Base-by-base conservation (phyloP, 64 coral and sea anemone genomes). In the Actinia equina region DNA sequence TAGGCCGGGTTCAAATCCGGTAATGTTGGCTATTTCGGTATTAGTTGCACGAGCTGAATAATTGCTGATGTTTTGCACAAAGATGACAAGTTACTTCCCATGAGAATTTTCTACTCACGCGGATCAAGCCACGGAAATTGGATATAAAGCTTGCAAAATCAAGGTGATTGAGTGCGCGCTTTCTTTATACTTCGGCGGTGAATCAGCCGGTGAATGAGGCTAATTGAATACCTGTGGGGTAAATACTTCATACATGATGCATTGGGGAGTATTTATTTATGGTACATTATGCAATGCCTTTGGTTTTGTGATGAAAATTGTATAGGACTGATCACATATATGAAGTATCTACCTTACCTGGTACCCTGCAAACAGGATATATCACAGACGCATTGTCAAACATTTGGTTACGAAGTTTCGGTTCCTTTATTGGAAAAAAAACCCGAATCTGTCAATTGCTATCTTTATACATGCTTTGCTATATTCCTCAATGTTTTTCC, bases 91-190 rank as follows among this genome's bases (percentile, higher is more conserved):
- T 74, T 30, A 74, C 69, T 74, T 74, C 69, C 69, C 69, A 37
- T 42, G 11, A 27, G 25, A 30, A 30, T 74, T 74, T 8, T 30
- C 69, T 25, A 74, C 69, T 74, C 69, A 74, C 69, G 6, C 23
- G 26, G 69, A 74, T 74, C 23, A 74, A 14, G n/a, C n/a, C 41
- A 12, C 69, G 69, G 69, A 74, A 74, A 74, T 74, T 74, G 69
- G 69, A 74, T 74, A 27, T 30, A 74, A 74, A 74, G 69, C 69
- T 74, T 74, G 69, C 69, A 74, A 74, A 57, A 30, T 74, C 69
- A 74, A 74, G 69, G 69, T 74, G 69, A 41, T 74, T 14, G 23
- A 74, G 14, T 30, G 69, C n/a, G 69, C 69, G 12, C 69, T 74
- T 74, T 74, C 69, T 74, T 74, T 74, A 10, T 27, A 41, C 69